Conservation (phyloP, 2,797 vertebrate genomes). For the Galagoides demidoff region DNA sequence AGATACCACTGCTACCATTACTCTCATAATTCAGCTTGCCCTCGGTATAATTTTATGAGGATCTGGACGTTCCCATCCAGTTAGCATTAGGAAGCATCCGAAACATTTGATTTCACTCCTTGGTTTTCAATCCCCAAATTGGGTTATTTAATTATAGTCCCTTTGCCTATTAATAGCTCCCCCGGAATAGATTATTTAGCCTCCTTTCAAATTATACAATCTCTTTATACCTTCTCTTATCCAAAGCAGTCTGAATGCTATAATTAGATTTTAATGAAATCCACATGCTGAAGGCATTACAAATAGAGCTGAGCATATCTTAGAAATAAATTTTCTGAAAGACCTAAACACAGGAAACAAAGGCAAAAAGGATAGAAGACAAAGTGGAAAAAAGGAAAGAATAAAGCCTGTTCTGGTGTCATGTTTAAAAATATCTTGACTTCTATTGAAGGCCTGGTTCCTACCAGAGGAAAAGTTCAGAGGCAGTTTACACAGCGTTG, state of each 20-base stretch:
- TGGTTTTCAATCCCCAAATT: neutral
- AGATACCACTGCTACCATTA: neutral
- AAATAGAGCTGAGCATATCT: neutral
- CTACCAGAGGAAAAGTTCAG: neutral
- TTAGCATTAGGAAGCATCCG: neutral
- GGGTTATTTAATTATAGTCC: neutral
- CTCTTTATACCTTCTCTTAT: neutral
- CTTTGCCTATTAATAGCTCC: neutral
- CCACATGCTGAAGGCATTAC: neutral
- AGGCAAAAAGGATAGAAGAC: neutral
- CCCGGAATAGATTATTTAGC: neutral
- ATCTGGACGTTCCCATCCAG: neutral
- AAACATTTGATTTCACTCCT: neutral
- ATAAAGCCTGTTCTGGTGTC: neutral
- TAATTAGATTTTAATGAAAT: neutral
- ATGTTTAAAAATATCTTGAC: neutral
- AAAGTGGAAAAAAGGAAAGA: neutral
- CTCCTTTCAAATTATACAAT: neutral
- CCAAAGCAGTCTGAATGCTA: neutral
- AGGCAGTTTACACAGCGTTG: neutral
- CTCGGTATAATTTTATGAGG: neutral
- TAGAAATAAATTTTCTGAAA: conserved; percentile 8
- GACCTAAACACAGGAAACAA: neutral
- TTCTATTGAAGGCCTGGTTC: neutral
- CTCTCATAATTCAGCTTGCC: neutral